phyloP scores from a whole-genome alignment of 2,113 vertebrate species.

The Pygoscelis antarcticus region DNA sequence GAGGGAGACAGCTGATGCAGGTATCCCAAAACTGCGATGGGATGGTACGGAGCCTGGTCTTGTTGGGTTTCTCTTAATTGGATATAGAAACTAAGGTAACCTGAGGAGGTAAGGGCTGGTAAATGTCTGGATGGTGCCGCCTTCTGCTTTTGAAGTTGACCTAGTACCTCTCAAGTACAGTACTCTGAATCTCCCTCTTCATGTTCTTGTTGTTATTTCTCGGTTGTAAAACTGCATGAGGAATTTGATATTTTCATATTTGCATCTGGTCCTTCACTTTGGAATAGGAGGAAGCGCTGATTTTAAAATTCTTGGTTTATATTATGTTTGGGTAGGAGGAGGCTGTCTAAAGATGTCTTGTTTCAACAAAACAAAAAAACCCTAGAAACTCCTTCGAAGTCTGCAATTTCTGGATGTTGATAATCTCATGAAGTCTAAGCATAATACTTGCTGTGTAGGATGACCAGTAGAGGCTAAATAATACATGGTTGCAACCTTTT shows the following conservation, averaged over 20 bases:
- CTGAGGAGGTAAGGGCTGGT: not conserved
- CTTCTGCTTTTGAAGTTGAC: not conserved
- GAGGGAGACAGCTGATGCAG: not conserved
- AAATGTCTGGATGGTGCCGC: not conserved
- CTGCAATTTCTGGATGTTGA: not conserved
- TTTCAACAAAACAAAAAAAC: not conserved
- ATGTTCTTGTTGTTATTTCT: not conserved
- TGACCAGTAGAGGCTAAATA: not conserved
- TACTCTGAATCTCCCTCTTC: not conserved
- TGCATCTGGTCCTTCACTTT: not conserved
- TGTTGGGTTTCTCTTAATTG: fast-evolving
- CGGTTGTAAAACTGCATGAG: not conserved
- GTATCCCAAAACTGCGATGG: not conserved
- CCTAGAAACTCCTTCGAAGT: not conserved
- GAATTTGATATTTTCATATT: not conserved
- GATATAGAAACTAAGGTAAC: not conserved
- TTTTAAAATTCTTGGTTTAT: not conserved
- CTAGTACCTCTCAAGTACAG: not conserved
- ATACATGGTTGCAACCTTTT: not conserved
- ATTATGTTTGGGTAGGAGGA: not conserved
- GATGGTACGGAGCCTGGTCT: not conserved
- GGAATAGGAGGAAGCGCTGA: not conserved
- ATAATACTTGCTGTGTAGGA: not conserved
- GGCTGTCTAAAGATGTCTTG: not conserved
- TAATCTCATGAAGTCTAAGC: not conserved